phyloP scores from a whole-genome alignment of 2,888 invertebrate species.

The Toxonevra muliebris region DNA sequence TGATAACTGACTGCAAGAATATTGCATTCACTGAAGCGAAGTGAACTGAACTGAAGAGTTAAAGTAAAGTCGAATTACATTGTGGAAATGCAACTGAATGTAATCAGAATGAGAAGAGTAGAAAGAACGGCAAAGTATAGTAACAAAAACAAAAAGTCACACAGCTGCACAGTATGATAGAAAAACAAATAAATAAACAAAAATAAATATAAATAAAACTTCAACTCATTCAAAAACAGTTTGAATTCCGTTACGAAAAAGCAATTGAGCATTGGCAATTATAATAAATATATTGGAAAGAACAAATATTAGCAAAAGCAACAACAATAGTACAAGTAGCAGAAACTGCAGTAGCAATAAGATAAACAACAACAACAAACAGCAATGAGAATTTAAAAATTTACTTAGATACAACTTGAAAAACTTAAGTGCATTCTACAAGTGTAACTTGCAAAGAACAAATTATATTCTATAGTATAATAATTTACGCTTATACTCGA shows the following conservation, averaged over 20 bases:
- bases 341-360: background rate
- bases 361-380: background rate
- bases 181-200: background rate
- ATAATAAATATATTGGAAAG: conserved; percentile 4
- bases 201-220: background rate
- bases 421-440: no score
- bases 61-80: no score
- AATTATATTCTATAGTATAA: no score
- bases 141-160: background rate
- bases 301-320: background rate
- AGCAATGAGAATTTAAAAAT: background rate
- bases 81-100: no score
- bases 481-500: no score
- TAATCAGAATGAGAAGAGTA: no score
- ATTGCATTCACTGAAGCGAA: no score
- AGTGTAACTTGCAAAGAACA: no score
- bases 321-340: background rate
- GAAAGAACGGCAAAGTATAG: no score
- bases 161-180: background rate
- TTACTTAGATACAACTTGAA: no score
- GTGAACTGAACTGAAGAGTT: no score
- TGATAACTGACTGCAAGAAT: no score
- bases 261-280: conserved; percentile 6
- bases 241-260: conserved; percentile 1
- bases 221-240: background rate